Evolutionary conservation across 2,113 vertebrate species (phyloP).

Genomic region (Poecile atricapillus): DNA sequence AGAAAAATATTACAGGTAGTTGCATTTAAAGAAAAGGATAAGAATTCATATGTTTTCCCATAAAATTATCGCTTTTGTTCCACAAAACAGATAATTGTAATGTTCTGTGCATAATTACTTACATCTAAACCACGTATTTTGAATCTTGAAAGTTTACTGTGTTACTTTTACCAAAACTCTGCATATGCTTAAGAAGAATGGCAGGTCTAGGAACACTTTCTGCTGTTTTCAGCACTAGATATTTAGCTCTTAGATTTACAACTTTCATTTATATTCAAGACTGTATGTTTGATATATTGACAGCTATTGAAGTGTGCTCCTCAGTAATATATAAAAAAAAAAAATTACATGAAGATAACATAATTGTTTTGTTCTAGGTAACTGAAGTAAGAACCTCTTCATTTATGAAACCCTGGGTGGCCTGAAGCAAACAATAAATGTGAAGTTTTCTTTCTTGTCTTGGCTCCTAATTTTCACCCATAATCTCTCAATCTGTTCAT

Average conservation of each 20-base stretch:
- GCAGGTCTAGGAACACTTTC: background rate
- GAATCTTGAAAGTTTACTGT: background rate
- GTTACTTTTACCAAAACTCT: background rate
- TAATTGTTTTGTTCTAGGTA: background rate
- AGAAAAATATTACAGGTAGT: background rate
- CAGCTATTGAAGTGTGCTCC: background rate
- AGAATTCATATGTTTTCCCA: background rate
- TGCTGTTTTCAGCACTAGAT: background rate
- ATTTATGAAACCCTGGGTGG: background rate
- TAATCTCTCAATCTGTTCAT: background rate
- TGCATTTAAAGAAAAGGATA: background rate
- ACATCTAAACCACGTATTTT: background rate
- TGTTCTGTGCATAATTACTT: background rate
- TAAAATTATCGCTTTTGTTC: background rate
- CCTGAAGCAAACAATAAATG: background rate
- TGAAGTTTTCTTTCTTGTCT: background rate
- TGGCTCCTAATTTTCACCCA: background rate
- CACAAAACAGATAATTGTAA: background rate
- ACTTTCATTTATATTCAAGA: background rate
- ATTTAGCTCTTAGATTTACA: background rate
- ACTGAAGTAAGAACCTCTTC: background rate
- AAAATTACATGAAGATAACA: background rate
- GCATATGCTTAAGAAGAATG: background rate
- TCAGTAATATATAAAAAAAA: background rate
- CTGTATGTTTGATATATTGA: background rate